phyloP scores from a whole-genome alignment of 2,888 invertebrate genomes.

The Mesoligia furuncula region DNA sequence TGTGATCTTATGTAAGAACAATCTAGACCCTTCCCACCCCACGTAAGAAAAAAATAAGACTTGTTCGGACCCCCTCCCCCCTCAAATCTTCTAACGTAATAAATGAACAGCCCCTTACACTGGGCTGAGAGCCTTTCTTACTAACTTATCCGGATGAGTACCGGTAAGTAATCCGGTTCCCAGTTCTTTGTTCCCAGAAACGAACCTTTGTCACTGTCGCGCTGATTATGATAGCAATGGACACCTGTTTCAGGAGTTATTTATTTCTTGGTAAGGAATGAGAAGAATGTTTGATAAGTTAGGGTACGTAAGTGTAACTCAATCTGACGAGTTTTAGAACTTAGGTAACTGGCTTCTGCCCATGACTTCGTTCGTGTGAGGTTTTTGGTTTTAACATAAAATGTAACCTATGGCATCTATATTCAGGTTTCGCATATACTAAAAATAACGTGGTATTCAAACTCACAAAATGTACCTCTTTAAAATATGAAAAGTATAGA shows the following conservation, averaged over 20 bases:
- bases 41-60: too few species aligned
- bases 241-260: background rate
- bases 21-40: too few species aligned
- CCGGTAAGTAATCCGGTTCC: constrained; percentile 26
- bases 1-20: too few species aligned
- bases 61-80: too few species aligned
- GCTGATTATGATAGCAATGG: constrained; percentile 29
- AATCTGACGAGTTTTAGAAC: background rate
- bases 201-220: constrained; percentile 51
- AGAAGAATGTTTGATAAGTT: background rate
- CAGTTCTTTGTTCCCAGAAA: too few species aligned
- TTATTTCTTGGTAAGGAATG: background rate
- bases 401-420: background rate
- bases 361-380: background rate
- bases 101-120: background rate
- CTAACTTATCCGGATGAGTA: constrained; percentile 30
- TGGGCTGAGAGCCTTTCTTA: constrained; percentile 11
- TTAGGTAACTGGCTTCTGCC: background rate
- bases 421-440: too few species aligned
- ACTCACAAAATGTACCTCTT: background rate
- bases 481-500: background rate
- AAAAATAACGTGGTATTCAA: too few species aligned
- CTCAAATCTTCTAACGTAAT: too few species aligned
- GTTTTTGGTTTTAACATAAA: background rate
- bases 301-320: background rate